phyloP scores from a whole-genome alignment of 2,888 invertebrate species.

The Cistogaster globosa region DNA sequence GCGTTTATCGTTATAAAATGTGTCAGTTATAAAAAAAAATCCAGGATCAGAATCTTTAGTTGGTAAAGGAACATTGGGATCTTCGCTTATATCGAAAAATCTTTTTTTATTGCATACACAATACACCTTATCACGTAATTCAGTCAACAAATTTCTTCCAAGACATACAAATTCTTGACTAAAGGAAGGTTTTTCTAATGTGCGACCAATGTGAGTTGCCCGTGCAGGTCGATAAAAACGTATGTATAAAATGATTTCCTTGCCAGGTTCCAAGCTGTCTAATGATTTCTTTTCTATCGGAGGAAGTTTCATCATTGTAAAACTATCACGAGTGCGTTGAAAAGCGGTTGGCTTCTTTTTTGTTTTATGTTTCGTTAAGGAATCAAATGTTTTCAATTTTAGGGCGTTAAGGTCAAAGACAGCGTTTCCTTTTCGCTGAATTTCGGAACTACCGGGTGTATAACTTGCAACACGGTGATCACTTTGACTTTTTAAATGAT shows the following conservation, averaged over 20 bases:
- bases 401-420: conserved; percentile 63
- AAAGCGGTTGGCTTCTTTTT: conserved; percentile 74
- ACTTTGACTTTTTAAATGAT: conserved; percentile 72
- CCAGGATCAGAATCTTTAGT: conserved; percentile 83
- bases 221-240: conserved; percentile 84
- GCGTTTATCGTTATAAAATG: conserved; percentile 90
- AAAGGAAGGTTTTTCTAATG: conserved; percentile 81
- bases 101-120: conserved; percentile 89
- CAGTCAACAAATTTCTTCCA: conserved; percentile 88
- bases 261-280: conserved; percentile 53
- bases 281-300: conserved; percentile 20
- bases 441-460: conserved; percentile 72
- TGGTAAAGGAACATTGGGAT: conserved; percentile 81
- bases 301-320: conserved; percentile 58
- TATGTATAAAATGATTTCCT: conserved; percentile 83
- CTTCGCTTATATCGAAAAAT: conserved; percentile 85
- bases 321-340: conserved; percentile 74
- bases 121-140: conserved; percentile 88
- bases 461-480: conserved; percentile 73
- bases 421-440: conserved; percentile 56
- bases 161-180: conserved; percentile 86
- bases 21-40: conserved; percentile 90
- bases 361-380: conserved; percentile 71
- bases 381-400: conserved; percentile 70
- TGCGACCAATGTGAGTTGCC: conserved; percentile 78